These are phyloP conservation scores for Drosophila anomalipes DNA, from an alignment of 2,888 invertebrate genomes.

Conservation along the genomic window DNA sequence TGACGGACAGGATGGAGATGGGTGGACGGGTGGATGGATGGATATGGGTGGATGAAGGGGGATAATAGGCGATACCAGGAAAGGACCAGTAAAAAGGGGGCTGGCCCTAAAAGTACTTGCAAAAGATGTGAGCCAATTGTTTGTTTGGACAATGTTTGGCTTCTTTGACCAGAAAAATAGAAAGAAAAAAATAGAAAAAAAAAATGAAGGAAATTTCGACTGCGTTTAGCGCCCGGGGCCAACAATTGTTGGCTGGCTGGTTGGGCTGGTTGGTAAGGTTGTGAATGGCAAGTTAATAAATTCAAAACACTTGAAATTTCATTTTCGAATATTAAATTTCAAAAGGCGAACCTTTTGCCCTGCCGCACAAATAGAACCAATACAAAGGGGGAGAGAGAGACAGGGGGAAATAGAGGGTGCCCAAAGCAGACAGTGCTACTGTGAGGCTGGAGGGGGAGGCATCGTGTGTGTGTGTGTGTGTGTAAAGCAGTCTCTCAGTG, in stretches of 20 bases:
- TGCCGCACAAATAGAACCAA: slow-evolving; percentile 13
- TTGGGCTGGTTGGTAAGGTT: slow-evolving; percentile 2
- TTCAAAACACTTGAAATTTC: slow-evolving; percentile 73
- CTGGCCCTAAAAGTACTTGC: slow-evolving; percentile 6
- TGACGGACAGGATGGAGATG: background rate
- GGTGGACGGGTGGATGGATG: background rate
- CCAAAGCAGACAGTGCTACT: slow-evolving; percentile 3
- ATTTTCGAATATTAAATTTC: slow-evolving; percentile 69
- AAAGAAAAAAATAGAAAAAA: background rate
- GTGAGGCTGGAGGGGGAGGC: background rate
- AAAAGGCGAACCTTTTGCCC: slow-evolving; percentile 33
- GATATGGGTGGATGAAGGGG: background rate
- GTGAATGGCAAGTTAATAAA: slow-evolving; percentile 62
- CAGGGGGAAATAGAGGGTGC: background rate
- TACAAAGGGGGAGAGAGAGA: background rate
- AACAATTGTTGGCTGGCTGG: background rate
- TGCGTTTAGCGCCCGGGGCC: slow-evolving; percentile 1
- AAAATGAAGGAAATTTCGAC: background rate
- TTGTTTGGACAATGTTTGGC: slow-evolving; percentile 47
- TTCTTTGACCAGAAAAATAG: slow-evolving; percentile 45
- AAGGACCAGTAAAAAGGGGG: slow-evolving; percentile 4
- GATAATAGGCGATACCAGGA: slow-evolving; percentile 25
- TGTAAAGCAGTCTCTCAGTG: slow-evolving; percentile 13
- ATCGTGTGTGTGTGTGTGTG: slow-evolving; percentile 16
- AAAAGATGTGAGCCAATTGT: slow-evolving; percentile 41